A percentile compares a stretch with the other conserved stretches of the same genome.
These are phyloP conservation scores for Drosophila macrothrix DNA, from an alignment of 2,888 invertebrate species.

Conservation along the genomic window DNA sequence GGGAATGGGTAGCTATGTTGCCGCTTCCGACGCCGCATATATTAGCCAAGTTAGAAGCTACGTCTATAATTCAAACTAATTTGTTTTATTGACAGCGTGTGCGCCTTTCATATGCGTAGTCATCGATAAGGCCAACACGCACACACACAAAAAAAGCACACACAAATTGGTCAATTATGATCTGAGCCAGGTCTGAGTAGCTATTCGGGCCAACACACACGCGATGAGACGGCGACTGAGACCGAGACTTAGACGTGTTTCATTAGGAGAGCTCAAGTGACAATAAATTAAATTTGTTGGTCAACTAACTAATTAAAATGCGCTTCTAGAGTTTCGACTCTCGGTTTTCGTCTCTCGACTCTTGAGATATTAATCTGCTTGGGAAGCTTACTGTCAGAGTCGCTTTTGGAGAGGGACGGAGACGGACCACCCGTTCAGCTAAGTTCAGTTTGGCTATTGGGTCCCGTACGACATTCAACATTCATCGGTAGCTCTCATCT, in stretches of 20 bases:
- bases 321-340: constrained; percentile 55
- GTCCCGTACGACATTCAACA: constrained; percentile 6
- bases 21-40: constrained; percentile 79
- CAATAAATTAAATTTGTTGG: constrained; percentile 82
- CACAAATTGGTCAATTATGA: constrained; percentile 79
- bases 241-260: constrained; percentile 64
- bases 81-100: constrained; percentile 82
- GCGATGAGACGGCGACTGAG: constrained; percentile 17
- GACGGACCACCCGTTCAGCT: constrained; percentile 76
- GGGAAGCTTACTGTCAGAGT: constrained; percentile 71
- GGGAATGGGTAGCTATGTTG: constrained; percentile 5
- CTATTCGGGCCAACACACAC: constrained; percentile 12
- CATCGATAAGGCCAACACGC: constrained; percentile 46
- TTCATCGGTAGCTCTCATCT: constrained; percentile 76
- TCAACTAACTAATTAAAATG: constrained; percentile 79
- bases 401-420: constrained; percentile 13
- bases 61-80: constrained; percentile 81
- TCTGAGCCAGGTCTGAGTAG: constrained; percentile 34
- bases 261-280: constrained; percentile 78
- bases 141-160: constrained; percentile 38
- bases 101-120: constrained; percentile 48
- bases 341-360: constrained; percentile 30
- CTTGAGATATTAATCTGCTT: constrained; percentile 82
- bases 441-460: constrained; percentile 1
- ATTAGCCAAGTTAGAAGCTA: constrained; percentile 73